A percentile compares a stretch with the other conserved stretches of the same genome.
phyloP scores from a whole-genome alignment of 2,888 invertebrate species.

The Nasonia oneida region DNA sequence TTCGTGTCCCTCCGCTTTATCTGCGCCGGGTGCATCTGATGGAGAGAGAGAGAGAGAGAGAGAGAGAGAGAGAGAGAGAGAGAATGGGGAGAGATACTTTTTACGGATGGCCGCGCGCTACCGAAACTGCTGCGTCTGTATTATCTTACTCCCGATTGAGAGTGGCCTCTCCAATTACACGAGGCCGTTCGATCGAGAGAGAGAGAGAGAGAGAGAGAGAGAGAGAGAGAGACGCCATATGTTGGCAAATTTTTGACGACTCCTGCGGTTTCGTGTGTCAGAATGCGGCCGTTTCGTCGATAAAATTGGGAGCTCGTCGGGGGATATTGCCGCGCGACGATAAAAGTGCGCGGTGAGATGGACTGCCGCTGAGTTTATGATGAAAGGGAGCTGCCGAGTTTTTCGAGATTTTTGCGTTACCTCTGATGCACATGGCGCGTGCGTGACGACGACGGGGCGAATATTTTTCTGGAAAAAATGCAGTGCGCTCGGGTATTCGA shows the following conservation, averaged over 20 bases:
- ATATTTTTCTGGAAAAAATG: too few relatives aligned
- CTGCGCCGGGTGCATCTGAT: conserved; percentile 50
- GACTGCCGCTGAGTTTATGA: not conserved
- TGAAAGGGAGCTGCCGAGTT: not conserved
- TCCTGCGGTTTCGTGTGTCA: conserved; percentile 3
- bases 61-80: not conserved
- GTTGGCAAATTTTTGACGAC: conserved; percentile 55
- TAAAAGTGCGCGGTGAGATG: conserved; percentile 13
- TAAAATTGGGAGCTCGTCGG: conserved; percentile 20
- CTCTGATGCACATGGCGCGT: not conserved
- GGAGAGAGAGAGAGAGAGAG: not conserved
- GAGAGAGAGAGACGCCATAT: conserved; percentile 41
- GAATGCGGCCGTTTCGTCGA: conserved; percentile 50
- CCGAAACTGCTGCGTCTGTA: conserved; percentile 24
- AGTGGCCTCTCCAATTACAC: conserved; percentile 58
- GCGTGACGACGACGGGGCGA: too few relatives aligned
- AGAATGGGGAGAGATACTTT: conserved; percentile 33
- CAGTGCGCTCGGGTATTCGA: too few relatives aligned
- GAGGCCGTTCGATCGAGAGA: not conserved
- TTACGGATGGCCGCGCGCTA: conserved; percentile 5
- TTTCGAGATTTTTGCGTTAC: not conserved
- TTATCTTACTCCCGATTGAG: conserved; percentile 56
- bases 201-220: not conserved
- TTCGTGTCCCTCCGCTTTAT: conserved; percentile 14
- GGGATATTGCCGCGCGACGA: conserved; percentile 3